Evolutionary conservation across 1,140 invertebrate species (phyloP), one percentile per base, ranked within the genome.

Genomic region (Drosophila asahinai): DNA sequence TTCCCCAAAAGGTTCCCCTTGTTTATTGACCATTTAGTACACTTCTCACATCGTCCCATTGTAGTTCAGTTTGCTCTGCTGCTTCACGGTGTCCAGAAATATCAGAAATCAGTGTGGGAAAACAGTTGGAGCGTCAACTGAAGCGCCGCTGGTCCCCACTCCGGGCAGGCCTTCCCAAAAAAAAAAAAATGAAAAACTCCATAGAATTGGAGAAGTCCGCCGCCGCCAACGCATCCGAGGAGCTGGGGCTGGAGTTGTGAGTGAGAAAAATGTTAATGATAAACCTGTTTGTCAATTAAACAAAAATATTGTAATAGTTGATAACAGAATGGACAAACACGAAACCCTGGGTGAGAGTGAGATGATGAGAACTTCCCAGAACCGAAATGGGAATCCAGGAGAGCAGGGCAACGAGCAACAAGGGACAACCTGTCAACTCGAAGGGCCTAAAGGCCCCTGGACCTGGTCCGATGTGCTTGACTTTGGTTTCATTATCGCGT

Each of bases 241-340:
- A 71, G 61, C 64, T 52, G 25, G 38, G 7, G 27, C 6, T 30
- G 27, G 59, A 73, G 59, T 17, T 58, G 63, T 43, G 43, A 80
- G 77, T 80, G 77, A 80, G 70, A 80, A 80, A 80, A 80, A 80
- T 80, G 77, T 80, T 80, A 80, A 80, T 89, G 86, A 89, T 91
- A 89, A 89, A 89, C 86, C 86, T 89, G 86, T 89, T 89, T 89
- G 86, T 89, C 86, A 89, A 91, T 89, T 91, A 89, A 89, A 89
- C 86, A 64, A 79, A 90, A 86, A 89, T 89, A 89, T 90, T 89
- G 86, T 89, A 89, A 89, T 90, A 89, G 86, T 86, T 89, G 86
- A 89, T 89, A 89, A 89, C 86, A 82, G 67, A 80, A 86, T 86
- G 71, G 54, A 81, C 86, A 89, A 89, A 89, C 86, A 89, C 60